Evolutionary conservation across 2,113 vertebrate species (phyloP), one percentile per base, ranked within the genome.

Genomic region (Microtus ochrogaster): DNA sequence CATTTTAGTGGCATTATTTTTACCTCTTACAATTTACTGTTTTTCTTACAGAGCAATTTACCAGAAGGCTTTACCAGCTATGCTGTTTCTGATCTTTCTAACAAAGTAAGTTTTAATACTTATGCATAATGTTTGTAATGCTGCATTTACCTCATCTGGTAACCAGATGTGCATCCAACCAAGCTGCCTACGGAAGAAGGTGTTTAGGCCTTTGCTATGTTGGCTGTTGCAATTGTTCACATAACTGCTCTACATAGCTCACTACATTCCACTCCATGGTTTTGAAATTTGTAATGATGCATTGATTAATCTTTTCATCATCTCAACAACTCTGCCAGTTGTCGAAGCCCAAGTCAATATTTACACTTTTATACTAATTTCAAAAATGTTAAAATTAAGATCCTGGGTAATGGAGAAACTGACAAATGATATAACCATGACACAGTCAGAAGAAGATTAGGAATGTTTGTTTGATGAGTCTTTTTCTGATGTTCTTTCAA

Each of bases 141-240:
- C 3, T 94, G 11, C 76, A 63, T 52, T 16, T 86, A 55, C 58
- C 63, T 96, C 94, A 93, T 97, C 94, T 97, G 97, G 96, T 30
- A 7, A 88, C 96, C 97, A 97, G 96, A 97, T 95, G 86, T 79
- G 87, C 58, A 82, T 14, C 41, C 76, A 88, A 77, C n/a, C 74
- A 16, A 30, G 78, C 39, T 63, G 81, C 26, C 74, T 89, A 47
- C 44, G 47, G 94, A 91, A 87, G 63, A 77, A 19, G 26, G 84
- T 76, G 33, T 39, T 83, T 78, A 85, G 58, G 36, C 28, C 77
- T 76, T 91, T 87, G 47, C 33, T 85, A n/a, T 41, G 19, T 89
- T 95, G 72, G 41, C 49, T 70, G 58, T 93, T 93, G 94, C 36
- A 6, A 74, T 91, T 95, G 47, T 79, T 96, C 83, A 70, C 83